Base-by-base conservation (phyloP, 1,140 invertebrate species). In the Diachasma alloeum region DNA sequence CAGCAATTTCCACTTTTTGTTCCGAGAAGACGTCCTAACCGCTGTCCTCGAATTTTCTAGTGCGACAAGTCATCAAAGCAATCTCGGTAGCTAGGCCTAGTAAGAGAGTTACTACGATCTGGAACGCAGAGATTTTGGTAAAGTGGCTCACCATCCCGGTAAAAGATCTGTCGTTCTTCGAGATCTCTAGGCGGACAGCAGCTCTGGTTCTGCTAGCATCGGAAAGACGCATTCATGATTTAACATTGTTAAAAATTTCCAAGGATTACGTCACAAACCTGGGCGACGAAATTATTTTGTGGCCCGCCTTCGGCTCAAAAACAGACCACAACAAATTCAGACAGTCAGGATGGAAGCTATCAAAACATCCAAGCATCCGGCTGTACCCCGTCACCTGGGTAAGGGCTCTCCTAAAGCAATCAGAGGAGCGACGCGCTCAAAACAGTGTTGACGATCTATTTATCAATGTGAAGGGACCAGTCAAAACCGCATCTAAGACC, bases 301-400 rank as follows among this genome's bases (percentile, higher is more conserved):
- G 80, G 80, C 84, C 84, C 53, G 56, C 10, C n/a, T 85, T 84
- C 81, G 83, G 83, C 0, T 86, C 81, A n/a, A 85, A 87, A 56
- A 86, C 83, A 17, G 83, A 85, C 71, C 69, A 76, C 4, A 37
- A 63, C 1, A 53, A 53, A 42, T 78, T 74, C 59, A 66, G 78
- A 26, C 80, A 80, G 66, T 81, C 78, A 36, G 80, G 75, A 6
- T 77, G 59, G 75, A 72, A 19, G 39, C 36, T 72, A 0, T 72
- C 70, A 17, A 67, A 37, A 13, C 69, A 77, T 22, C 26, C 59
- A 5, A 77, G 72, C 53, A 72, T 67, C 15, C 36, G 59, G 63
- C 71, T 77, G 24, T 73, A 59, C 48, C 75, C 75, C 11, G 53
- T 76, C n/a, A 76, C 67, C 9, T 44, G 15, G 48, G 44, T 76